Conservation (phyloP, 1,140 invertebrate genomes). For the Saccostrea echinata region DNA sequence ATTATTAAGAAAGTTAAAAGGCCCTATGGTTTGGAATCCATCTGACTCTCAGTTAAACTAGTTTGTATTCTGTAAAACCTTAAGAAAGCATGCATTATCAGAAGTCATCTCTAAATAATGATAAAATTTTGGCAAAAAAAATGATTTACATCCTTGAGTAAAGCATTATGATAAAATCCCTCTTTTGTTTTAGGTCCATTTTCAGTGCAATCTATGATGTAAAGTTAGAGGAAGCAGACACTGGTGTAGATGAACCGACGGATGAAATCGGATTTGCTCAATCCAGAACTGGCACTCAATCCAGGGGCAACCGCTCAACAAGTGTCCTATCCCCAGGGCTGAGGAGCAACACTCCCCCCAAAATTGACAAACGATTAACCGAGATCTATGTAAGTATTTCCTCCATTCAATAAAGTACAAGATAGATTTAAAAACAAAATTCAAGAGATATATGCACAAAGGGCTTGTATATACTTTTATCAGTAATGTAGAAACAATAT, state of each 20-base stretch:
- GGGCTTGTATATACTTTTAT: too few species aligned
- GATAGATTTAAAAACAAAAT: not conserved
- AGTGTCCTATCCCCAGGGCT: constrained; percentile 64
- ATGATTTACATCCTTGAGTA: not conserved
- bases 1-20: too few species aligned
- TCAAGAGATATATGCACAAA: too few species aligned
- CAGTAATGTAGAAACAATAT: too few species aligned
- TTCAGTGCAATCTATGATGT: constrained; percentile 77
- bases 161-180: not conserved
- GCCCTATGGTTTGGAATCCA: too few species aligned
- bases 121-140: too few species aligned
- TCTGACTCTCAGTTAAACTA: too few species aligned
- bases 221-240: constrained; percentile 71
- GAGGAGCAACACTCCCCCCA: constrained; percentile 69
- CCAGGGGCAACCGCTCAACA: constrained; percentile 57
- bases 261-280: constrained; percentile 63
- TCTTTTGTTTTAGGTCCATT: constrained; percentile 68
- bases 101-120: too few species aligned
- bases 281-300: constrained; percentile 59
- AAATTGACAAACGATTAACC: constrained; percentile 76
- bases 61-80: too few species aligned
- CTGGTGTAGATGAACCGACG: constrained; percentile 60
- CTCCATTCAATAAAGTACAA: not conserved
- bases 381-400: constrained; percentile 75
- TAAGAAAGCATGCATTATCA: too few species aligned